A percentile compares a stretch with the other conserved stretches of the same genome.
Conservation (phyloP, 2,888 invertebrate species). For the Protula sp. region DNA sequence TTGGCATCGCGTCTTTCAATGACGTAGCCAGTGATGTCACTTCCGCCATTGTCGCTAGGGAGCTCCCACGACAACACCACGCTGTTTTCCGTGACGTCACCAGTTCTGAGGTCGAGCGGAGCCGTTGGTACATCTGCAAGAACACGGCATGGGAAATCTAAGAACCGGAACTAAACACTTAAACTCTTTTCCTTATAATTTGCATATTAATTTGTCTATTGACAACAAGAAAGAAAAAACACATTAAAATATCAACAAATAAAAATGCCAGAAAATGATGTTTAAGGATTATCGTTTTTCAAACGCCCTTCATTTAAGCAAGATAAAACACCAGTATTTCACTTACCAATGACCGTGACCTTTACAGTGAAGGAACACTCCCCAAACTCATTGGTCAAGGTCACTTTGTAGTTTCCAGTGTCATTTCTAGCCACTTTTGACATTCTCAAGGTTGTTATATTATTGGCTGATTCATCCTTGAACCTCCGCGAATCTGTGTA, state of each 20-base stretch:
- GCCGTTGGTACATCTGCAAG: too few species aligned
- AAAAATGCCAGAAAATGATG: too few species aligned
- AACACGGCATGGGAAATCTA: too few species aligned
- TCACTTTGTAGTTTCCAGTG: conserved; percentile 23
- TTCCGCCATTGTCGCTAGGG: conserved; percentile 22
- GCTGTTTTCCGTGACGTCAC: conserved; percentile 17
- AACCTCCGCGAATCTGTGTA: conserved; percentile 9
- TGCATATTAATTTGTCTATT: too few species aligned
- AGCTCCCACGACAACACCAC: conserved; percentile 61
- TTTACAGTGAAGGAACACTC: conserved; percentile 14
- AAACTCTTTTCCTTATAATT: too few species aligned
- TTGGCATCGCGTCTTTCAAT: conserved; percentile 35
- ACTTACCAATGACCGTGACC: conserved; percentile 60
- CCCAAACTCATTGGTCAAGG: conserved; percentile 24
- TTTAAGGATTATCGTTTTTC: too few species aligned
- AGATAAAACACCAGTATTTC: too few species aligned
- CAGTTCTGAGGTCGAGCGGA: conserved; percentile 23
- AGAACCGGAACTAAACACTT: too few species aligned
- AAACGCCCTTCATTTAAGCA: too few species aligned
- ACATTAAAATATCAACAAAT: too few species aligned
- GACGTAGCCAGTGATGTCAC: conserved; percentile 28
- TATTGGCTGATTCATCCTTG: conserved; percentile 19
- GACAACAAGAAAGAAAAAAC: too few species aligned
- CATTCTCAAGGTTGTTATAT: conserved; percentile 21
- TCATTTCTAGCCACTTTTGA: conserved; percentile 15